phyloP scores from a whole-genome alignment of 2,113 vertebrate species.

The Ameiurus melas region DNA sequence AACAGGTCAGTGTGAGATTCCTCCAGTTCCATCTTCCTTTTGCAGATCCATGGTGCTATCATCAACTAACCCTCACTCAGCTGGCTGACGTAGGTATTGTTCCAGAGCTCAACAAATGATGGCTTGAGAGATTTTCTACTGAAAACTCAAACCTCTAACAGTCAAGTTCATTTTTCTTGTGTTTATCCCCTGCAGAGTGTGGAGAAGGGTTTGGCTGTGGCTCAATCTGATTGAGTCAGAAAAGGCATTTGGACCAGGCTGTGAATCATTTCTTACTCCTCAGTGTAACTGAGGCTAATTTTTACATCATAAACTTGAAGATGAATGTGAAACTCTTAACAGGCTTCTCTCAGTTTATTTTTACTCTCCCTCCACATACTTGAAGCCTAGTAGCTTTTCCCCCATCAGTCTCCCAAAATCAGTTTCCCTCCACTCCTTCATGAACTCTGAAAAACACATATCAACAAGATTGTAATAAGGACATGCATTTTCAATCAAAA shows the following conservation, averaged over 20 bases:
- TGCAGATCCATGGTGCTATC: constrained; percentile 94
- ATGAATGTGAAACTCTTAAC: constrained; percentile 82
- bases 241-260: constrained; percentile 74
- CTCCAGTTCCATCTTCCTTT: constrained; percentile 79
- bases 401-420: constrained; percentile 65
- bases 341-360: constrained; percentile 66
- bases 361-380: constrained; percentile 34
- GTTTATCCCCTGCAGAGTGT: constrained; percentile 64
- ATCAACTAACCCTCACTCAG: constrained; percentile 91
- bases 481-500: constrained; percentile 86
- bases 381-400: constrained; percentile 67
- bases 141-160: constrained; percentile 85
- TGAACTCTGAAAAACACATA: constrained; percentile 81
- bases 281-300: constrained; percentile 93
- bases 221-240: constrained; percentile 78
- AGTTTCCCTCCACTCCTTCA: constrained; percentile 68
- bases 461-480: constrained; percentile 88
- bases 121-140: constrained; percentile 80
- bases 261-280: constrained; percentile 77
- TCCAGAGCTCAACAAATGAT: constrained; percentile 60
- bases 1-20: constrained; percentile 88
- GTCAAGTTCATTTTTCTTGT: constrained; percentile 48
- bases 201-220: constrained; percentile 50
- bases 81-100: constrained; percentile 81
- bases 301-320: constrained; percentile 78